Base-by-base conservation (phyloP, 1,140 invertebrate species). In the Drosophila kohkoa region DNA sequence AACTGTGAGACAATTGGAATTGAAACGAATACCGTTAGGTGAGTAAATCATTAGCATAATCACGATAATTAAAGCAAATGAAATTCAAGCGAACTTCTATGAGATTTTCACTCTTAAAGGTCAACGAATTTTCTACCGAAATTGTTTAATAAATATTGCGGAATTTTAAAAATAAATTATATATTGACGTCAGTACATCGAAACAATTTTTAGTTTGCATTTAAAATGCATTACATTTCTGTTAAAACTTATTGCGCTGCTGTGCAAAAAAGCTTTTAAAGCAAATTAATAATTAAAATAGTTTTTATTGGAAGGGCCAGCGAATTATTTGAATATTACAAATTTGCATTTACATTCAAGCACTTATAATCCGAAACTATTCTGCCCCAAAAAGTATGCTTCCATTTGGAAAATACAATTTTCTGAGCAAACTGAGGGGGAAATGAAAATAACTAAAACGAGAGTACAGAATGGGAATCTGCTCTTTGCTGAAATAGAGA, bases 1-100 rank as follows among this genome's bases (percentile, higher is more conserved):
- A 58, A 51, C 54, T 25, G 55, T 8, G 32, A 59, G 35, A 25
- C 43, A 59, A 59, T 59, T 59, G 55, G 32, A 30, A 68, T 41
- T 57, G 35, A 57, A 41, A 41, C 13, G 13, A 25, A 38, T 41
- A 38, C 1, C 5, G 28, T 8, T 8, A 54, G 51, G 54, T 41
- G 16, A 41, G 54, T 13, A 43, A 13, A 43, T 38, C 35, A 38
- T 38, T 38, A 38, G 35, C 35, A 8, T 8, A 38, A 38, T 38
- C 35, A 38, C 7, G 2, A 38, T 38, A 38, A 38, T 38, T 25
- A 25, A 20, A 20, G 20, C 20, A 20, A 38, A 6, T 38, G 35
- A 38, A 38, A 38, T 38, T 38, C 35, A 38, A 7, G 6, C 7
- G 10, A 38, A 38, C 1, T 11, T 10, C 11, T 11, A 46, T 46